phyloP scores from a whole-genome alignment of 2,888 invertebrate genomes.

The Eudasyphora cyanicolor region DNA sequence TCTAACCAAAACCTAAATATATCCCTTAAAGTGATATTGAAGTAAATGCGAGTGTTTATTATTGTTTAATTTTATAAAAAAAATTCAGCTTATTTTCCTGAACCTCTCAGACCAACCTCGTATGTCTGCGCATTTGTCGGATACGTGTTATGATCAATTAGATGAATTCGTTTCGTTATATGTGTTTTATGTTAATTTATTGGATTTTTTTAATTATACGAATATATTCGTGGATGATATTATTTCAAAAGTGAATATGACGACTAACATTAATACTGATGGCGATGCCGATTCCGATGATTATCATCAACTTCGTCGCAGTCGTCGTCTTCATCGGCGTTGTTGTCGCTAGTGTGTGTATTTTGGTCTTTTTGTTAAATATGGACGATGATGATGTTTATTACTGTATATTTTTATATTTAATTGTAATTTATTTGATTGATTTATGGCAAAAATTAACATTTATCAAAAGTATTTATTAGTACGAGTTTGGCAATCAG shows the following conservation, averaged over 20 bases:
- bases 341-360: slow-evolving; percentile 11
- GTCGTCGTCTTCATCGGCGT: slow-evolving; percentile 9
- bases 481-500: slow-evolving; percentile 55
- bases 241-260: slow-evolving; percentile 16
- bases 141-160: slow-evolving; percentile 61
- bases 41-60: too few species aligned
- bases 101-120: background rate
- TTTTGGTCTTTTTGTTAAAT: slow-evolving; percentile 27
- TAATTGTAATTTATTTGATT: slow-evolving; percentile 68
- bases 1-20: too few species aligned
- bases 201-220: slow-evolving; percentile 46
- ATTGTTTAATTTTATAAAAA: too few species aligned
- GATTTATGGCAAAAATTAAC: slow-evolving; percentile 66
- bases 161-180: slow-evolving; percentile 61
- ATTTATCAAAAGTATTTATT: slow-evolving; percentile 65
- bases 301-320: slow-evolving; percentile 26
- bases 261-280: background rate
- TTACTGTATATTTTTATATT: slow-evolving; percentile 47
- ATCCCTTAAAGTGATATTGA: too few species aligned
- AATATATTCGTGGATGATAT: slow-evolving; percentile 35
- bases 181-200: slow-evolving; percentile 58
- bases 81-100: too few species aligned
- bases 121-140: background rate
- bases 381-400: slow-evolving; percentile 49
- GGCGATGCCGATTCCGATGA: background rate